Evolutionary conservation across 2,113 vertebrate species (phyloP).

Genomic region (Columba janthina): DNA sequence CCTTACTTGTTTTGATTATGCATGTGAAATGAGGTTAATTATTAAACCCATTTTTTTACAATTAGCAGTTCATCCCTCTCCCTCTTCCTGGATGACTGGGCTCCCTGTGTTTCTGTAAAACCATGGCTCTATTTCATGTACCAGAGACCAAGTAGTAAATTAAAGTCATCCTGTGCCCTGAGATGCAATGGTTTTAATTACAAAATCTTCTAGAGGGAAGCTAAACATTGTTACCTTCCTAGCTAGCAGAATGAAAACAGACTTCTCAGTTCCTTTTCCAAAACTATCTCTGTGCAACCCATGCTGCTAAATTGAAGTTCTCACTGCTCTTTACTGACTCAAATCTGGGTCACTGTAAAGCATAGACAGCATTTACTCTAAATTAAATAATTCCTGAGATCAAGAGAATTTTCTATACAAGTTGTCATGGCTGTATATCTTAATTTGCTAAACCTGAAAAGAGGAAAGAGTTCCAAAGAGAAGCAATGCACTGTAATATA

Average conservation of each 20-base stretch:
- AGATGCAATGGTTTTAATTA: background rate
- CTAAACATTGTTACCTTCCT: background rate
- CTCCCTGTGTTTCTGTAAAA: background rate
- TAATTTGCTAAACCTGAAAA: background rate
- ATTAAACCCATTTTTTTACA: background rate
- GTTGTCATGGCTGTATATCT: background rate
- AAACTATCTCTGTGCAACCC: background rate
- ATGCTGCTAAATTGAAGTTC: background rate
- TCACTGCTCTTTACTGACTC: background rate
- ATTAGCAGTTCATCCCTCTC: rapidly evolving
- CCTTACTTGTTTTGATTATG: background rate
- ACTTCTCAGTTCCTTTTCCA: background rate
- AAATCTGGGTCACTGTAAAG: background rate
- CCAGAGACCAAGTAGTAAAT: background rate
- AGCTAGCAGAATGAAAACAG: background rate
- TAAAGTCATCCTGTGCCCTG: background rate
- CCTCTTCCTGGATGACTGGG: rapidly evolving
- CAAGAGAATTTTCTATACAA: background rate
- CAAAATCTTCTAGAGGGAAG: background rate
- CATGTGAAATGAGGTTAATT: background rate
- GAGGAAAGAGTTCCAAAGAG: background rate
- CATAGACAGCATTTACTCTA: background rate
- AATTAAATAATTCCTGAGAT: background rate
- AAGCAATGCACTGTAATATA: background rate
- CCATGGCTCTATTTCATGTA: background rate